These are phyloP conservation scores for Pluvialis apricaria DNA, from an alignment of 2,113 vertebrate species.

Conservation along the genomic window DNA sequence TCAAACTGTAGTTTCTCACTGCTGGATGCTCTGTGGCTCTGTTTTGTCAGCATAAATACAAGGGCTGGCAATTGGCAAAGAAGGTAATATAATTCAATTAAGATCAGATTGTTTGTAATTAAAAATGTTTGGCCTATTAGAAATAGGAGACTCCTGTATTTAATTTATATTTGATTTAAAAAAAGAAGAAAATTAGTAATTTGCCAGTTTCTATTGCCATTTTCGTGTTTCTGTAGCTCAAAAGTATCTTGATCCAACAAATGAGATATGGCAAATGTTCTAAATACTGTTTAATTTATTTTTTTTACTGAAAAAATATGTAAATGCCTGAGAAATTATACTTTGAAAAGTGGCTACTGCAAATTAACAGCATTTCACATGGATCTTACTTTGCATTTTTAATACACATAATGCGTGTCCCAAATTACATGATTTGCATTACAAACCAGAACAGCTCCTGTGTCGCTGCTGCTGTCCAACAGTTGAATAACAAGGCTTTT, in stretches of 20 bases:
- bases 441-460: constrained; percentile 60
- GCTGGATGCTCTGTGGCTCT: background rate
- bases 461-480: constrained; percentile 50
- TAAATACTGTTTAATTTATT: constrained; percentile 37
- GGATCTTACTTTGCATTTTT: constrained; percentile 70
- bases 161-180: background rate
- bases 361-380: constrained; percentile 61
- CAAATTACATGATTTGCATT: constrained; percentile 71
- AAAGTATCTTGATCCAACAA: constrained; percentile 17
- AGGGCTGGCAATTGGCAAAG: background rate
- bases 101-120: background rate
- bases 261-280: constrained; percentile 39
- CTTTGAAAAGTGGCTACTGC: constrained; percentile 63
- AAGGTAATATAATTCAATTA: background rate
- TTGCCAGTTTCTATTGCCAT: constrained; percentile 8
- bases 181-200: background rate
- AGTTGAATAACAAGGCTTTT: constrained; percentile 60
- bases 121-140: constrained; percentile 1
- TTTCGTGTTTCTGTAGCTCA: background rate
- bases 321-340: constrained; percentile 65
- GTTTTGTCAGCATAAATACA: background rate
- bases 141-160: background rate
- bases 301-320: constrained; percentile 50
- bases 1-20: background rate
- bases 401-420: constrained; percentile 64